phyloP scores from a whole-genome alignment of 2,888 invertebrate species.

The Amphipyra tragopoginis region DNA sequence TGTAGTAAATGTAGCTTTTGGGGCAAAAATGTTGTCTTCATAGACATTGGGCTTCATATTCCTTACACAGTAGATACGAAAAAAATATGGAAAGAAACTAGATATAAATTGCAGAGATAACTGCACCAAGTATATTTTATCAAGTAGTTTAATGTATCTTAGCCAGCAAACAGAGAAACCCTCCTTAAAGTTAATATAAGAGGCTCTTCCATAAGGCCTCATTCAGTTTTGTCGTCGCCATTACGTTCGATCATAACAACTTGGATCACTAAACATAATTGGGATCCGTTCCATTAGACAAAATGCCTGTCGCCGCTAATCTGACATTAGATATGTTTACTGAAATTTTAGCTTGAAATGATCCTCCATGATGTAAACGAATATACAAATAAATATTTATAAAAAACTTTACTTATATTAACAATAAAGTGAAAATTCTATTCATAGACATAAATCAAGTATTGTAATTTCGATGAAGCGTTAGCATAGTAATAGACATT shows the following conservation, averaged over 20 bases:
- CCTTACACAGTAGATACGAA: constrained; percentile 2
- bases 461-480: too few relatives aligned
- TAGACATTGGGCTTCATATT: not conserved
- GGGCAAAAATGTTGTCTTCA: not conserved
- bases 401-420: too few relatives aligned
- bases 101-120: constrained; percentile 13
- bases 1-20: constrained; percentile 30
- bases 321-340: constrained; percentile 54
- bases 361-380: not conserved
- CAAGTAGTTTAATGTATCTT: constrained; percentile 12
- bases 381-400: not conserved
- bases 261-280: constrained; percentile 64
- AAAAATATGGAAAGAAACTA: constrained; percentile 2
- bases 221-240: constrained; percentile 47
- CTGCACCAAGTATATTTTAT: constrained; percentile 15
- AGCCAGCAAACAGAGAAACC: constrained; percentile 18
- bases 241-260: constrained; percentile 51
- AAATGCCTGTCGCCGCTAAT: constrained; percentile 59
- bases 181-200: constrained; percentile 28
- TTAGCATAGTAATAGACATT: too few relatives aligned
- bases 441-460: too few relatives aligned
- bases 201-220: constrained; percentile 15
- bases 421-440: too few relatives aligned
- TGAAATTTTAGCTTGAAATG: constrained; percentile 6
- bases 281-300: constrained; percentile 62